Evolutionary conservation across 2,113 vertebrate species (phyloP).

Genomic region (Pomatostomus ruficeps): DNA sequence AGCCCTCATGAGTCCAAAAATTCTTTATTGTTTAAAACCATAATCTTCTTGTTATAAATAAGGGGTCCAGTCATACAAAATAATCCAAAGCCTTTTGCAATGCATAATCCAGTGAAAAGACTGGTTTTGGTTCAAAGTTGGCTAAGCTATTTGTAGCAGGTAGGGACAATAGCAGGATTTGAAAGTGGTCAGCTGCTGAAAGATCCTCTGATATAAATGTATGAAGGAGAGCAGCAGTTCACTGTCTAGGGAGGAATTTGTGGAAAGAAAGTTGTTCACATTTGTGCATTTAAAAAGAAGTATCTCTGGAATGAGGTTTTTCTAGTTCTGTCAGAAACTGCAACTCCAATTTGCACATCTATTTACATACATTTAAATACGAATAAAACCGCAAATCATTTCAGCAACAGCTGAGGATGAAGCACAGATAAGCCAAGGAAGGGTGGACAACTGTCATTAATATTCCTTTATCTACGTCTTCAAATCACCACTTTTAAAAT

Average conservation of each 20-base stretch:
- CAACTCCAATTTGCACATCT: not conserved
- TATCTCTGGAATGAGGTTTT: not conserved
- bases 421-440: not conserved
- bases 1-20: conserved; percentile 7
- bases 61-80: conserved; percentile 38
- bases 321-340: not conserved
- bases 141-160: conserved; percentile 5
- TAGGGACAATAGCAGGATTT: conserved; percentile 8
- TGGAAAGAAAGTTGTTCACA: not conserved
- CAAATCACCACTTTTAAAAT: not conserved
- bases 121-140: not conserved
- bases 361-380: not conserved
- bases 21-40: conserved; percentile 51
- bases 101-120: conserved; percentile 48
- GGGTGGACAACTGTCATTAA: not conserved
- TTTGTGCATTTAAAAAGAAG: not conserved
- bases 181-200: not conserved
- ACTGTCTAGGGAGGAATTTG: not conserved
- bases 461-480: not conserved
- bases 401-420: not conserved
- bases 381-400: not conserved
- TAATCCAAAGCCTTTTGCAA: conserved; percentile 55
- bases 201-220: not conserved
- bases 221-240: not conserved
- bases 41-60: conserved; percentile 61